Base-by-base conservation (phyloP, 2,797 vertebrate genomes). In the Gorsachius magnificus region DNA sequence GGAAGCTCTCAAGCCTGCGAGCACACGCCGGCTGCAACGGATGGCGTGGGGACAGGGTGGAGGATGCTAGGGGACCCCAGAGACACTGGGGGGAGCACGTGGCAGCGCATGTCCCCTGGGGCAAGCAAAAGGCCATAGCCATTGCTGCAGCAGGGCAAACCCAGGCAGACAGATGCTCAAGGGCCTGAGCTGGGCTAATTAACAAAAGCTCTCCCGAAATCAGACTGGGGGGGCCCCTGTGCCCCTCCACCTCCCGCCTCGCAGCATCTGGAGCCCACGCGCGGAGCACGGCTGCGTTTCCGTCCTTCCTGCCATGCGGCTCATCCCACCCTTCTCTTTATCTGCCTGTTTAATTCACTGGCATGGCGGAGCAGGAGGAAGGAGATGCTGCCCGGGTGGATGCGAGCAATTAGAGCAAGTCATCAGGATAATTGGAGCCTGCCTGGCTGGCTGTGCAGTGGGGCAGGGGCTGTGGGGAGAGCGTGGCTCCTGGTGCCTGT, bases 21-120 rank as follows among this genome's bases (percentile, higher is more conserved):
- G 35, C 51, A 6, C n/a, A 3, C 0, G 0, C 25, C 3, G 4
- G 26, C 60, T 16, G 41, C 15, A 3, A 5, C 0, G n/a, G 54
- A 5, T 7, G 84, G 33, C 1, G 3, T 13, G 56, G 65, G 83
- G 65, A 11, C n/a, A 6, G 65, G 28, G 5, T 0, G 24, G 16
- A 33, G 83, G 50, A 5, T 1, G 2, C 21, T 1, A 6, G 45
- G 31, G 15, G 46, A 60, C 45, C 25, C 16, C 35, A 8, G 48
- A 25, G 58, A 31, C 36, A 2, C 8, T 31, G 28, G 5, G 28
- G 28, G 25, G 53, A 17, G 2, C 9, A 6, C 3, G 43, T 16
- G 72, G 13, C 25, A 19, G 18, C 4, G 13, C 6, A 5, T 24
- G 4, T 13, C 38, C 79, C 57, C 12, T 0, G 63, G 83, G 41